phyloP scores from a whole-genome alignment of 2,888 invertebrate genomes.

The Eupithecia pulchellata region DNA sequence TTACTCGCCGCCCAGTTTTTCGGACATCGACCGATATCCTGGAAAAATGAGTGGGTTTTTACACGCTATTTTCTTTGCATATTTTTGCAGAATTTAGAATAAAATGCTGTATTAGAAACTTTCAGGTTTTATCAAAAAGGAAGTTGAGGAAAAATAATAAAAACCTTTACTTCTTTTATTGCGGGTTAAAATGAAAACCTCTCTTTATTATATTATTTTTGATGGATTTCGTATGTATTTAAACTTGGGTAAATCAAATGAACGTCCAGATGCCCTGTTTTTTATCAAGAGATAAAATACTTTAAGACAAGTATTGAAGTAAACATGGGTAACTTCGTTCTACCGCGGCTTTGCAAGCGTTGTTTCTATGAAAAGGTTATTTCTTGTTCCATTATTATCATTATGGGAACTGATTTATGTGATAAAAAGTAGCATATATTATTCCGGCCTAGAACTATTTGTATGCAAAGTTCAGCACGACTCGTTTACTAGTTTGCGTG shows the following conservation, averaged over 20 bases:
- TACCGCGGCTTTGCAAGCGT: too few species aligned
- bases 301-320: too few species aligned
- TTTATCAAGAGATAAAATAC: too few species aligned
- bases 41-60: slow-evolving; percentile 27
- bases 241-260: neutral
- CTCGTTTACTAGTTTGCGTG: too few species aligned
- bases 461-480: too few species aligned
- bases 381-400: too few species aligned
- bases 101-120: neutral
- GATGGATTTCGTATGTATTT: neutral
- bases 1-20: slow-evolving; percentile 18
- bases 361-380: too few species aligned
- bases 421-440: too few species aligned
- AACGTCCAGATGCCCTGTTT: neutral
- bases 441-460: too few species aligned
- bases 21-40: slow-evolving; percentile 14
- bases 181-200: neutral
- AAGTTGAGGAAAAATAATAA: neutral
- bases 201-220: neutral
- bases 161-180: neutral
- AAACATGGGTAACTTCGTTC: too few species aligned
- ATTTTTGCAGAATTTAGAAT: slow-evolving; percentile 24
- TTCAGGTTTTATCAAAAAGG: slow-evolving; percentile 11
- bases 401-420: too few species aligned
- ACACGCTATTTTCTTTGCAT: slow-evolving; percentile 20